Base-by-base conservation (phyloP, 2,113 vertebrate species). In the Columba livia region DNA sequence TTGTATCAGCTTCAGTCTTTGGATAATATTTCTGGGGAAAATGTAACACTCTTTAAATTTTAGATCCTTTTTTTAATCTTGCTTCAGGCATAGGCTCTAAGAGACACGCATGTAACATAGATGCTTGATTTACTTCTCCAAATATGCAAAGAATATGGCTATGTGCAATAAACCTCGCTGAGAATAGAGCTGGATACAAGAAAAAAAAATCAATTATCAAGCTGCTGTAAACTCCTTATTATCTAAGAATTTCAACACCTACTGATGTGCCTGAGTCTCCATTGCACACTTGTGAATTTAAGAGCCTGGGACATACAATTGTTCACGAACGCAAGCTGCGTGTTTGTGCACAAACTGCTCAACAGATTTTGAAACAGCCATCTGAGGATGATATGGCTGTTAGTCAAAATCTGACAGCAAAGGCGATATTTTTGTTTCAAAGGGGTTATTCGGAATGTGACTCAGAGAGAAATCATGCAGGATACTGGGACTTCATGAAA, bases 371-470 rank as follows among this genome's bases (percentile, higher is more conserved):
- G 54, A 83, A 93, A 64, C 31, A 64, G 12, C 56, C 23, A 3
- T 90, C 58, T 78, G 69, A 70, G 65, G 40, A 34, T 67, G 64
- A 66, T 74, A 66, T 11, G 34, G 56, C 57, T 70, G 54, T 23
- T 80, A 51, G 64, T 86, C 65, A 90, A 91, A 94, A 82, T 44
- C 75, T 58, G 50, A 25, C 62, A 88, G 56, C 5, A 64, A 73
- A 74, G 40, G 50, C 38, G 38, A 89, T 34, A 40, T 79, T 94
- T 91, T 67, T 94, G 61, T 90, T 94, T 89, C 82, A 89, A 91
- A 9, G 67, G 64, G 29, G 50, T 72, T 42, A 93, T 86, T 94
- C 4, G 1, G 34, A 84, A 60, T 29, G 57, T 93, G 77, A 89
- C 86, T 93, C 89, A 81, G 32, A 58, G 11, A 79, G 57, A 84